Evolutionary conservation across 2,113 vertebrate species (phyloP).

Genomic region (Eidolon helvum): DNA sequence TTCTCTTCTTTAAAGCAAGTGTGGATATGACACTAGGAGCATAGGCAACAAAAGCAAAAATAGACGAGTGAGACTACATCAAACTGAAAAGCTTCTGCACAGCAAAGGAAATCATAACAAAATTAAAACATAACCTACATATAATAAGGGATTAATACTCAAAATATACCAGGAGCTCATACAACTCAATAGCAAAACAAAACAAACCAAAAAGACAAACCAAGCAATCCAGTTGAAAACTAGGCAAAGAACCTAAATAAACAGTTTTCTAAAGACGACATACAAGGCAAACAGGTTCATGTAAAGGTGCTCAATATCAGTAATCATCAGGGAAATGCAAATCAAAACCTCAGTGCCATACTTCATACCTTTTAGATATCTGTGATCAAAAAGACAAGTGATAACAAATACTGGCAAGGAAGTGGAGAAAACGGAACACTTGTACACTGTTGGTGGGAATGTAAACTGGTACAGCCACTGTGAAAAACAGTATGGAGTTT

Average conservation of each 20-base stretch:
- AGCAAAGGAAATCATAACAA: background rate
- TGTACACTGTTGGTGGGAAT: background rate
- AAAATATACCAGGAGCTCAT: background rate
- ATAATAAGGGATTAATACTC: background rate
- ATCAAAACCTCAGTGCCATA: background rate
- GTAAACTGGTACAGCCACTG: background rate
- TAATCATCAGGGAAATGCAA: background rate
- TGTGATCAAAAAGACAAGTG: background rate
- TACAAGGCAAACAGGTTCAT: background rate
- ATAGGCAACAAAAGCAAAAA: background rate
- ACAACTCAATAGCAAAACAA: background rate
- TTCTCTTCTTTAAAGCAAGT: background rate
- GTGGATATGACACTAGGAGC: background rate
- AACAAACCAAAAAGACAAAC: too few relatives aligned
- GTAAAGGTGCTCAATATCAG: background rate
- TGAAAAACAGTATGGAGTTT: background rate
- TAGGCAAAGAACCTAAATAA: background rate
- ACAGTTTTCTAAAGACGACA: slow-evolving; percentile 4
- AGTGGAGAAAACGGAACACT: background rate
- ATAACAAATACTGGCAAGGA: background rate
- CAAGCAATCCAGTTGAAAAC: background rate
- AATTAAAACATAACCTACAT: background rate
- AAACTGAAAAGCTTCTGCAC: background rate
- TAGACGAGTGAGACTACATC: background rate
- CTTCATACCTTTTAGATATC: background rate